Evolutionary conservation across 2,888 invertebrate genomes (phyloP), one percentile per base, ranked within the genome.

Genomic region (Xestia rhomboidea): DNA sequence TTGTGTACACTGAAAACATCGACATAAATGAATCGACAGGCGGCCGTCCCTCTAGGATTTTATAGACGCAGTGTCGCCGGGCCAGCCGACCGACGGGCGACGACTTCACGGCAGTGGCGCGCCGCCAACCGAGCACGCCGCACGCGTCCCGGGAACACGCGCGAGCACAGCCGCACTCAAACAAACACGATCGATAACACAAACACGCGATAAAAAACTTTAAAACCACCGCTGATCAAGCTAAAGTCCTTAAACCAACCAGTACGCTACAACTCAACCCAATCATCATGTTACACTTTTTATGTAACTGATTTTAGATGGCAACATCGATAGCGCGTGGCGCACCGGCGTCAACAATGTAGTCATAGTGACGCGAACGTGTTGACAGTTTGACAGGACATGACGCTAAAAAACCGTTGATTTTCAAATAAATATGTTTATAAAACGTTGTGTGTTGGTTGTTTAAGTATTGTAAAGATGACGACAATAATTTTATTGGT

Each of bases 261-360:
- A 81, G 83, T 83, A 77, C 82, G 73, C 51, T 49, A 69, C 18
- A 18, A 68, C 62, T 77, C 72, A 84, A 71, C 76, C 67, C 79
- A 76, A 90, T 88, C 77, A 89, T 76, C 81, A 85, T 89, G 88
- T 87, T 88, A 77, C 78, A 88, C 80, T 87, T 86, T 90, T 91
- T 90, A 91, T 88, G 87, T 90, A 89, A 89, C 82, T 67, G 79
- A 85, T 86, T 87, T 84, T 84, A 85, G 88, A 90, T 91, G 90
- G 87, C 90, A 91, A 89, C 91, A 92, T 93, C 91, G 92, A 93
- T 91, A 90, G 86, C 92, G 92, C 93, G 91, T 91, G 93, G 90
- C 90, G 87, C 90, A 93, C 93, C 95, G 94, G 94, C 92, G 94
- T 96, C 96, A 96, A 96, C 96, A 96, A 94, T 95, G 96, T 96